phyloP scores from a whole-genome alignment of 1,140 invertebrate species.

The Orius insidiosus region DNA sequence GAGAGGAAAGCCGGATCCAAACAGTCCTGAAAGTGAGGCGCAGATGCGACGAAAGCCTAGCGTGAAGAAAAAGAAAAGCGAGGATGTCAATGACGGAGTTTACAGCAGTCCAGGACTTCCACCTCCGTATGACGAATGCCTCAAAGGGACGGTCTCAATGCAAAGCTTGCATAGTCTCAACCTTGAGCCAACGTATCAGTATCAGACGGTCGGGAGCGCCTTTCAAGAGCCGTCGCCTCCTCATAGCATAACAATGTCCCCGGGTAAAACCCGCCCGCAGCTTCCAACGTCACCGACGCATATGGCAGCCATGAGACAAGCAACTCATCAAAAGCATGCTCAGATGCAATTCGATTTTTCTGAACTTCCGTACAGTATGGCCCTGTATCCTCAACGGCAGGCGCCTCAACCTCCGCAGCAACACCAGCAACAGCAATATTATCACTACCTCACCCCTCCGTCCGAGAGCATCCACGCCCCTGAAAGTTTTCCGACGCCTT shows the following conservation, averaged over 20 bases:
- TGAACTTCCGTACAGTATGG: conserved; percentile 13
- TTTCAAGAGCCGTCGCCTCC: conserved; percentile 65
- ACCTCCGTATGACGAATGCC: conserved; percentile 42
- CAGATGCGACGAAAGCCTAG: conserved; percentile 46
- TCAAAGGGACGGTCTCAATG: conserved; percentile 42
- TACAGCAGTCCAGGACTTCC: conserved; percentile 58
- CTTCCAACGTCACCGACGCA: conserved; percentile 86
- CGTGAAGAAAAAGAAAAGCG: conserved; percentile 56
- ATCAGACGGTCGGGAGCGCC: conserved; percentile 12
- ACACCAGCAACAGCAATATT: conserved; percentile 32
- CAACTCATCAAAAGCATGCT: conserved; percentile 67
- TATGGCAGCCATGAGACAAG: conserved; percentile 77
- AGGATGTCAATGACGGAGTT: conserved; percentile 34
- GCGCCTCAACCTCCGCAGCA: conserved; percentile 9
- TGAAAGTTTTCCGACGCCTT: conserved; percentile 83
- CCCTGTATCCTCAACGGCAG: conserved; percentile 22
- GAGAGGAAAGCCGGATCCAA: conserved; percentile 38
- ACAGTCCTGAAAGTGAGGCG: conserved; percentile 32
- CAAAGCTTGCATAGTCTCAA: conserved; percentile 28
- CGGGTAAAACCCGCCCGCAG: conserved; percentile 65
- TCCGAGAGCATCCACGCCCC: conserved; percentile 57
- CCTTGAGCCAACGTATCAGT: conserved; percentile 17
- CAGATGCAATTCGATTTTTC: conserved; percentile 19
- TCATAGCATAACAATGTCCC: conserved; percentile 66
- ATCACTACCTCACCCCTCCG: conserved; percentile 69